Conservation (phyloP, 2,888 invertebrate species). For the Boloria selene region DNA sequence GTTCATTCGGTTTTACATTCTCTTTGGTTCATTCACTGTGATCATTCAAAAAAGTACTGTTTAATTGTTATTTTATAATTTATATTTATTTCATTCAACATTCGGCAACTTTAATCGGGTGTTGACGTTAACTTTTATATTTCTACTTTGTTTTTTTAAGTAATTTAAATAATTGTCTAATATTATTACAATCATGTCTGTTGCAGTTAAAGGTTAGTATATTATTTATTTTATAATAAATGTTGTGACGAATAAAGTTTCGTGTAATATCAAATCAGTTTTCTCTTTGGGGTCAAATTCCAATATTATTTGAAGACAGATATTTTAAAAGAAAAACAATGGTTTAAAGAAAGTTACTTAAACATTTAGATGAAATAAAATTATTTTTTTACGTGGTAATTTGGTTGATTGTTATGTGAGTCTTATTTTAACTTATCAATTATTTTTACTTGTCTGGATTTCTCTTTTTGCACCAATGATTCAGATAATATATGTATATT, state of each 20-base stretch:
- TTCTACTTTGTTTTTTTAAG: constrained; percentile 17
- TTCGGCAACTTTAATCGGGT: constrained; percentile 25
- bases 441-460: too few species aligned
- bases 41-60: too few species aligned
- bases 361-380: too few species aligned
- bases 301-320: constrained; percentile 39
- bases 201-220: constrained; percentile 69
- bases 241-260: neutral
- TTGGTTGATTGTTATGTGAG: too few species aligned
- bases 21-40: neutral
- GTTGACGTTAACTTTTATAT: constrained; percentile 27
- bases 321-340: neutral
- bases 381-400: too few species aligned
- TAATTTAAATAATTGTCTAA: neutral
- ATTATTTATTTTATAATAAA: constrained; percentile 3
- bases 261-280: constrained; percentile 8
- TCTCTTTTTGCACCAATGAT: too few species aligned
- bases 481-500: too few species aligned
- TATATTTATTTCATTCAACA: constrained; percentile 3
- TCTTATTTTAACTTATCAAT: too few species aligned
- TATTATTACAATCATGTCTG: constrained; percentile 59
- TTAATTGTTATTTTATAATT: neutral
- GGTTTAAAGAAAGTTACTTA: neutral
- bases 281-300: constrained; percentile 54
- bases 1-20: neutral